phyloP scores from a whole-genome alignment of 2,888 invertebrate genomes.

The Cancer borealis region DNA sequence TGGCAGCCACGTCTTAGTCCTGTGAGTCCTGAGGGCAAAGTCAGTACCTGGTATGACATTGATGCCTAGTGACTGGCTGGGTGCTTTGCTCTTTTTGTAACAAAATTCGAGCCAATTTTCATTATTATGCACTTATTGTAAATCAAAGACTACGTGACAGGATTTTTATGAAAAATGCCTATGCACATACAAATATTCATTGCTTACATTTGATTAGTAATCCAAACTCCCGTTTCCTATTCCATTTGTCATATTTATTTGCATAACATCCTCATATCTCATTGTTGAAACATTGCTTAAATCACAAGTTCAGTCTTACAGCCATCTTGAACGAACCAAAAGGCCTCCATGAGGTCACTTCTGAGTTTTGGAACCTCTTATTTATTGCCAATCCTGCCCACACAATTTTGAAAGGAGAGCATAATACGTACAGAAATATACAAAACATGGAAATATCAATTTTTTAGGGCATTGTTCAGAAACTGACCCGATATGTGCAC shows the following conservation, averaged over 20 bases:
- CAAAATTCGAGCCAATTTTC: background rate
- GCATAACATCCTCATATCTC: background rate
- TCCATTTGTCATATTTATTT: background rate
- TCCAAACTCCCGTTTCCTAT: background rate
- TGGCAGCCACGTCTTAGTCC: background rate
- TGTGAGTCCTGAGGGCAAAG: constrained; percentile 8
- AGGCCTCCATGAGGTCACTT: background rate
- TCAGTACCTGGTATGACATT: background rate
- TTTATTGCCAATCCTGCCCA: background rate
- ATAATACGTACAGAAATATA: background rate
- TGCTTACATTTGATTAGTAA: background rate
- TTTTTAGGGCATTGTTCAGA: background rate
- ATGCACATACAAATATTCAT: background rate
- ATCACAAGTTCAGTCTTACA: background rate
- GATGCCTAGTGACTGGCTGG: background rate
- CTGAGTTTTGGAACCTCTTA: background rate
- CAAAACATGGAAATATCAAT: background rate
- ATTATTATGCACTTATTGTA: background rate
- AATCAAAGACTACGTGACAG: background rate
- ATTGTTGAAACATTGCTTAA: background rate
- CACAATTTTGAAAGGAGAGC: background rate
- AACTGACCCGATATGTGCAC: background rate
- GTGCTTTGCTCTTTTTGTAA: background rate
- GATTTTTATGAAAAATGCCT: background rate
- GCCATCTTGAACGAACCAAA: background rate